A percentile compares a stretch with the other conserved stretches of the same genome.
These are phyloP conservation scores for Pitta sordida DNA, from an alignment of 2,113 vertebrate species.

Conservation along the genomic window DNA sequence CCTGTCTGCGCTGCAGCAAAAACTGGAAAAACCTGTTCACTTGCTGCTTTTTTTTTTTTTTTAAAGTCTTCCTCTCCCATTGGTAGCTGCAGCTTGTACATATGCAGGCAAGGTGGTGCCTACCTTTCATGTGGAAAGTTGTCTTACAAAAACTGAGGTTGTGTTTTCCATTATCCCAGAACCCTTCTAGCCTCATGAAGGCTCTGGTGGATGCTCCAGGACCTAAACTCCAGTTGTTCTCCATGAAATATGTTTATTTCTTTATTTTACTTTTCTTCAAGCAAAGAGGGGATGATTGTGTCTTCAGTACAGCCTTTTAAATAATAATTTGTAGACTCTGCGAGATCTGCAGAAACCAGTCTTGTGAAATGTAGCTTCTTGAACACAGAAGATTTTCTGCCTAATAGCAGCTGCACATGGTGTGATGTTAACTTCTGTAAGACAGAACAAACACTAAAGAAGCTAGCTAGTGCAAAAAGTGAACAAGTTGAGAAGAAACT, in stretches of 20 bases:
- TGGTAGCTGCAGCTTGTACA: slow-evolving; percentile 11
- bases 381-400: neutral
- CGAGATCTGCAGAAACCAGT: neutral
- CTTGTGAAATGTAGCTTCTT: neutral
- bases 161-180: neutral
- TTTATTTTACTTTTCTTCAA: neutral
- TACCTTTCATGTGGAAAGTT: slow-evolving; percentile 21
- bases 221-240: neutral
- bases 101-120: slow-evolving; percentile 28
- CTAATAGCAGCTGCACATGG: neutral
- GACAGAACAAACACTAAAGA: neutral
- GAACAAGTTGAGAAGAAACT: neutral
- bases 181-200: neutral
- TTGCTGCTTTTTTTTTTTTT: neutral
- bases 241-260: neutral
- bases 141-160: neutral
- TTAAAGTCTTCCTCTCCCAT: slow-evolving; percentile 30
- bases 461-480: neutral
- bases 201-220: neutral
- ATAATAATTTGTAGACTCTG: neutral
- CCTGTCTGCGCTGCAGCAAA: neutral
- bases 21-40: slow-evolving; percentile 58
- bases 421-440: neutral
- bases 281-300: neutral
- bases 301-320: neutral